Evolutionary conservation across 2,797 vertebrate species (phyloP), one percentile per base, ranked within the genome.

Genomic region (Rhinatrema bivittatum): DNA sequence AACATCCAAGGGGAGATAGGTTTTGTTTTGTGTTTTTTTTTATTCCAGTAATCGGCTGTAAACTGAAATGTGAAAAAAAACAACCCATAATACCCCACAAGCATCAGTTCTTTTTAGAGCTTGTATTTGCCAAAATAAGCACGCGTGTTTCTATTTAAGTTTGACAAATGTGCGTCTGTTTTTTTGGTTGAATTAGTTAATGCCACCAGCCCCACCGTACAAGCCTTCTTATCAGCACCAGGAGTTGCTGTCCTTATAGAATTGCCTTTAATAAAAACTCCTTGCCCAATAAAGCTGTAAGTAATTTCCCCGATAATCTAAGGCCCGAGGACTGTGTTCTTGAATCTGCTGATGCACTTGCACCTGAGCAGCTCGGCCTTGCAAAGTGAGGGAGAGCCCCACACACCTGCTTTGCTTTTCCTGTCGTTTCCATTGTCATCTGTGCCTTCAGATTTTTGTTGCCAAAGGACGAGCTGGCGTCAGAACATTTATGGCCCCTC

Each of bases 231-330:
- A 67, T 75, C 71, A 48, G 42, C 42, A 67, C 46, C 56, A 64
- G 59, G 40, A 59, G 36, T 48, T 42, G 21, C 38, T 62, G 41
- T 65, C 61, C 63, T 59, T 25, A 2, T 44, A 36, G n/a, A 54
- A 52, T 30, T 34, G 32, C 58, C 47, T 14, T 35, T 24, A 41
- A 50, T 26, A 23, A 9, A 17, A 15, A 10, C 1, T 3, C 46
- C 36, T 42, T 50, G 75, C 75, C 79, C 81, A 78, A 33, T 22
- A 50, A 68, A 77, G 60, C 58, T 67, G 25, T 8, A n/a, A 10
- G 21, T 47, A 53, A 39, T 49, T 69, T 36, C 31, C 53, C 16
- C 52, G 58, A 59, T 51, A 55, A 60, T 56, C 39, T 37, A 61
- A 59, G 53, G 55, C 14, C 20, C 39, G 7, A 42, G 16, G 25